A percentile compares a stretch with the other conserved stretches of the same genome.
phyloP scores from a whole-genome alignment of 1,140 invertebrate genomes.

The Caenorhabditis elegans region WBcel235 BX284605.5:19147501-19148000 shows the following conservation, averaged over 20 bases:
- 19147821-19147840: neutral
- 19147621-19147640: neutral
- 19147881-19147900: neutral
- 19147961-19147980: neutral
- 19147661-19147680: neutral
- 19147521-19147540: conserved; percentile 3
- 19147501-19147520: no score
- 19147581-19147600: conserved; percentile 36
- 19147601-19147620: conserved; percentile 37
- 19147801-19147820: neutral
- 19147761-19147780: neutral
- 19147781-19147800: neutral
- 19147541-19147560: neutral
- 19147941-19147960: conserved; percentile 2
- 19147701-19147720: neutral
- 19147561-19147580: neutral
- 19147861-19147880: neutral
- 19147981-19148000: no score
- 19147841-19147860: neutral
- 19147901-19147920: conserved; percentile 37
- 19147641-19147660: neutral
- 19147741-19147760: neutral
- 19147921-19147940: conserved; percentile 31
- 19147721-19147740: neutral
- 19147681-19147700: neutral